Percentiles rank a stretch among this genome's conserved stretches.
Evolutionary conservation across 2,113 vertebrate species (phyloP).

Genomic region (Plecotus auritus): DNA sequence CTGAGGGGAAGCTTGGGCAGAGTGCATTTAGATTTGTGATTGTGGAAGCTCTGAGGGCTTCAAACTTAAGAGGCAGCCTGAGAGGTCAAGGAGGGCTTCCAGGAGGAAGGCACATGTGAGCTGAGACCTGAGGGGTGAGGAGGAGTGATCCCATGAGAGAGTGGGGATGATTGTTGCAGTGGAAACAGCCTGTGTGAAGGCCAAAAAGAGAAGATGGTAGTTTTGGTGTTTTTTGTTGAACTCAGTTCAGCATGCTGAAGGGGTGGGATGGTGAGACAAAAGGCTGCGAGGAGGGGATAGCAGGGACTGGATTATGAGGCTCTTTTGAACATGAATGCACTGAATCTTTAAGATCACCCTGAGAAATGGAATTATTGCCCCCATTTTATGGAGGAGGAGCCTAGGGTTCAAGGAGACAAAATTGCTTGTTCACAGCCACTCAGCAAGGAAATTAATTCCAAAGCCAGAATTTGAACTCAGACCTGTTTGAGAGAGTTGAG

Average conservation of each 20-base stretch:
- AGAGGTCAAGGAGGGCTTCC: background rate
- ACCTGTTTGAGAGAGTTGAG: background rate
- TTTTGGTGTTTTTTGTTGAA: background rate
- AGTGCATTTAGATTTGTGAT: background rate
- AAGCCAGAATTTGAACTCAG: background rate
- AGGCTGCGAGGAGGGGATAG: background rate
- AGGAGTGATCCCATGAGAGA: background rate
- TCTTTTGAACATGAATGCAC: background rate
- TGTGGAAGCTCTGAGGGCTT: background rate
- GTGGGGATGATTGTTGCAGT: background rate
- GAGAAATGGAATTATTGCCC: background rate
- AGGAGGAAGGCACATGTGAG: background rate
- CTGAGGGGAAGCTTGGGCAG: background rate
- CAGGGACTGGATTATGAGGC: background rate
- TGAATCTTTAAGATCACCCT: background rate
- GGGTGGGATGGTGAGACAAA: background rate
- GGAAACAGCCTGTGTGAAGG: background rate
- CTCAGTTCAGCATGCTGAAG: background rate
- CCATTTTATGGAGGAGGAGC: background rate
- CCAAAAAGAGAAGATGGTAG: background rate
- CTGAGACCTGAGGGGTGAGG: background rate
- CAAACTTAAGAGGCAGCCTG: background rate
- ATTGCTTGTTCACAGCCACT: background rate
- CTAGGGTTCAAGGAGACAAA: background rate
- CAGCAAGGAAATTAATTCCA: background rate